Evolutionary conservation across 2,888 invertebrate species (phyloP), one percentile per base, ranked within the genome.

Genomic region (Orthonevra nobilis): DNA sequence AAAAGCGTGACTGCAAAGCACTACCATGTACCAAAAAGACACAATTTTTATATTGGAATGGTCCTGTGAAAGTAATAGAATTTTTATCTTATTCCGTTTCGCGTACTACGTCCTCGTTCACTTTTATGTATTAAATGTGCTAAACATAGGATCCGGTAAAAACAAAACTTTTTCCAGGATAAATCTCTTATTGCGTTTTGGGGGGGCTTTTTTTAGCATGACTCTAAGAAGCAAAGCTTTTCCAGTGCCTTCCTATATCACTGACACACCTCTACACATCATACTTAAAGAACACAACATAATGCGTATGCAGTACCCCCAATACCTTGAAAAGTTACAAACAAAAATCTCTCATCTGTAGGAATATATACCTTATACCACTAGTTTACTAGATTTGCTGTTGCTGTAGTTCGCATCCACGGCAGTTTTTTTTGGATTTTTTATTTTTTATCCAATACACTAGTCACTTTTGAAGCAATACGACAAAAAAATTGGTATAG

Each of bases 1-100:
- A 66, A 66, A 66, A 74, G 64, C 64, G 50, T 74, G 66, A 74
- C 66, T 74, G 64, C 50, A 73, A 73, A 52, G 32, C 50, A 52
- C 42, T 23, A 42, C 28, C 20, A 74, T 44, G 66, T 30, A 64
- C 50, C 58, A 66, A 74, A 60, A 52, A 52, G 52, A 74, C 66
- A 52, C 36, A 66, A 66, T 44, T 40, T 60, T 17, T 30, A 38
- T 60, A 9, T 52, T 52, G 60, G 14, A 44, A 60, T 74, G 12
- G 44, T 52, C 36, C 44, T 30, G 30, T 28, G 32, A 66, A 60
- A 38, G 66, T 60, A 74, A 74, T 73, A 74, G 66, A 74, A 44
- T 46, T 42, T 74, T 52, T 52, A 36, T 60, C 38, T 42, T 50
- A 32, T 60, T 32, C 42, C 28, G 56, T 58, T 58, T 50, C 50